Evolutionary conservation across 2,797 vertebrate species (phyloP), one percentile per base, ranked within the genome.

Genomic region (Takifugu rubripes): DNA sequence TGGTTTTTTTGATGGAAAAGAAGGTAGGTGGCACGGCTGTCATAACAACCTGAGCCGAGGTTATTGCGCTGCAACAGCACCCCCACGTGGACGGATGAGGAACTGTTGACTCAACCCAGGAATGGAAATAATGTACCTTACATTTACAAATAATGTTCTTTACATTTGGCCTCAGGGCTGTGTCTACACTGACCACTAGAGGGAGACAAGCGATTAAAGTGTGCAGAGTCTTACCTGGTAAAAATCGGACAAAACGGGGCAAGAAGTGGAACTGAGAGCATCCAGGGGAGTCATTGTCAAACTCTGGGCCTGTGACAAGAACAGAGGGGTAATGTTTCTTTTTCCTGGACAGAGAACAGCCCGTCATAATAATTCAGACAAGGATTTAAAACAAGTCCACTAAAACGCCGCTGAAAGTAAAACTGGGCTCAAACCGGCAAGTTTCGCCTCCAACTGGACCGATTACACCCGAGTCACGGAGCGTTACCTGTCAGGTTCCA

Each of bases 261-360:
- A 99, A 95, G 86, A 99, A 99, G 82, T 99, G 97, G 76, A 98
- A 99, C 66, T 91, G 91, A 49, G 93, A 94, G 74, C 96, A 99
- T 25, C 83, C 91, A 7, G 89, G 3, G 45, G 85, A 49, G 27
- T 86, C 87, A 0, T 66, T 74, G 46, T 97, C 94, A 60, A 57
- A 81, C 29, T 93, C 92, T 59, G 96, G 95, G 84, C 92, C 97
- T 99, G 81, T 31, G 77, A 52, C 24, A 31, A 59, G 25, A 68
- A 44, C 26, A 58, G 12, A 57, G 25, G 45, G 47, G 29, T 40
- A 14, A 17, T 29, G 5, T 31, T 25, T 17, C 27, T 40, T 10
- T 43, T 48, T 24, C 24, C 36, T 11, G 6, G 33, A n/a, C 25
- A 57, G 21, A 52, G 31, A 7, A 25, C 6, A 56, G 15, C 14